Percentiles rank a stretch among this genome's conserved stretches.
Conservation (phyloP, 2,888 invertebrate species). For the Drosophila greeni region DNA sequence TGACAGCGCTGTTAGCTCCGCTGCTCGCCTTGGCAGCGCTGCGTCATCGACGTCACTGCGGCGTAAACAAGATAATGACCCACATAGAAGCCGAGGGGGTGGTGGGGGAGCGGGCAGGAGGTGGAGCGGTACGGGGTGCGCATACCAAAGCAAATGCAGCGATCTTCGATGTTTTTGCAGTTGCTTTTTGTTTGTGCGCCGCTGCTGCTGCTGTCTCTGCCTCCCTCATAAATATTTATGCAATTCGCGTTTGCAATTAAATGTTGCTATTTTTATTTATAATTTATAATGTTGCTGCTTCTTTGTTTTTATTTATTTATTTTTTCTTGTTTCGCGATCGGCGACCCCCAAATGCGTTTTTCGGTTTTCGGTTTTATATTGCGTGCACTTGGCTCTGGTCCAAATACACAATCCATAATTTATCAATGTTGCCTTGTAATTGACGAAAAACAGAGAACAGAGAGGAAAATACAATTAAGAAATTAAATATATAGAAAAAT, state of each 20-base stretch:
- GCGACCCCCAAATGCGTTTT: slow-evolving; percentile 44
- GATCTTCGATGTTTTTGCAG: slow-evolving; percentile 10
- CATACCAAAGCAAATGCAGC: slow-evolving; percentile 54
- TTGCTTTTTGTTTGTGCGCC: slow-evolving; percentile 9
- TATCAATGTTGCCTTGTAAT: slow-evolving; percentile 47
- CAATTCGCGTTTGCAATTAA: slow-evolving; percentile 17
- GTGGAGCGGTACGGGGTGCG: slow-evolving; percentile 20
- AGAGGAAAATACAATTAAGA: slow-evolving; percentile 3
- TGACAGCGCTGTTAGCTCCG: slow-evolving; percentile 7
- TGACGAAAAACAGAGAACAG: slow-evolving; percentile 27
- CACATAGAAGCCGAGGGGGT: slow-evolving; percentile 48
- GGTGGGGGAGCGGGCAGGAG: not conserved
- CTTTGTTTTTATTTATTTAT: slow-evolving; percentile 26
- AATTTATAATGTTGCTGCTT: slow-evolving; percentile 36
- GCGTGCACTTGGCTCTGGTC: slow-evolving; percentile 49
- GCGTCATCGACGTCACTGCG: slow-evolving; percentile 48
- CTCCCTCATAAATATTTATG: slow-evolving; percentile 34
- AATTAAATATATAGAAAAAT: slow-evolving; percentile 1
- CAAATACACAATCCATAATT: slow-evolving; percentile 56
- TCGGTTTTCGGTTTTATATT: slow-evolving; percentile 19
- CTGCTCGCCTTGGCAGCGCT: slow-evolving; percentile 29
- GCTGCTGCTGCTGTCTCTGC: slow-evolving; percentile 1
- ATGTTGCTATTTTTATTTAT: slow-evolving; percentile 31
- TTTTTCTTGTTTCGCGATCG: slow-evolving; percentile 18
- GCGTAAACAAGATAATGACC: slow-evolving; percentile 72